phyloP scores from a whole-genome alignment of 2,797 vertebrate genomes.

The Mus spretus region DNA sequence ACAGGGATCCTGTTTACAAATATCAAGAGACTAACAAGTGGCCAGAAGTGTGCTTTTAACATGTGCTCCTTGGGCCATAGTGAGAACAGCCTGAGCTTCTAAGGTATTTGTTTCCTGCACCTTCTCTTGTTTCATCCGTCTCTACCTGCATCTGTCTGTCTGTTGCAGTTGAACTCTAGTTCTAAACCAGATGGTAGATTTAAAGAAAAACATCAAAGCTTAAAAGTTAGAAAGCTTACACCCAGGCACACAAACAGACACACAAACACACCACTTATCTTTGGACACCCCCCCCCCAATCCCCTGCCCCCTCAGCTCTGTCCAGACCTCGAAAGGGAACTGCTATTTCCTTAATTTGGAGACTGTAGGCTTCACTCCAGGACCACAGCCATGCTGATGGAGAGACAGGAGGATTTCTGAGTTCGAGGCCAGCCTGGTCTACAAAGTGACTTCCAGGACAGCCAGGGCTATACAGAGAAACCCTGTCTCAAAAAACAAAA shows the following conservation, averaged over 20 bases:
- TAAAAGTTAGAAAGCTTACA: neutral
- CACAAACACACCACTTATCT: neutral
- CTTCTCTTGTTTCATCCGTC: fast-evolving
- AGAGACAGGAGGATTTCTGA: no score
- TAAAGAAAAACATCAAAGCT: neutral
- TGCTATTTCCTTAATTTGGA: neutral
- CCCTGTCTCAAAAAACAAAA: no score
- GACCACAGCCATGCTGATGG: neutral
- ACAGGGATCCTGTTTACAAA: neutral
- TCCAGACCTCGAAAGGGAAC: neutral
- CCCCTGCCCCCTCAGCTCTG: no score
- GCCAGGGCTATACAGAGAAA: no score
- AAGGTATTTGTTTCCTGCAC: fast-evolving
- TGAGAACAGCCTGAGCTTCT: neutral
- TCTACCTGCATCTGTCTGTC: neutral
- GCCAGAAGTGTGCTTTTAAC: neutral
- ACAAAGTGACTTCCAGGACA: no score
- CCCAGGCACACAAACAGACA: neutral
- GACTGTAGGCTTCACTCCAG: neutral
- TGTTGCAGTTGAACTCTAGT: neutral
- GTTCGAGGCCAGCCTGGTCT: no score
- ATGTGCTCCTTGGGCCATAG: neutral
- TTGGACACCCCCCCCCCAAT: neutral
- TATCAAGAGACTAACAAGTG: neutral
- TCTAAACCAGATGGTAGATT: neutral